Percentiles rank a stretch among this genome's conserved stretches.
phyloP scores from a whole-genome alignment of 2,113 vertebrate genomes.

The Hemicordylus capensis region DNA sequence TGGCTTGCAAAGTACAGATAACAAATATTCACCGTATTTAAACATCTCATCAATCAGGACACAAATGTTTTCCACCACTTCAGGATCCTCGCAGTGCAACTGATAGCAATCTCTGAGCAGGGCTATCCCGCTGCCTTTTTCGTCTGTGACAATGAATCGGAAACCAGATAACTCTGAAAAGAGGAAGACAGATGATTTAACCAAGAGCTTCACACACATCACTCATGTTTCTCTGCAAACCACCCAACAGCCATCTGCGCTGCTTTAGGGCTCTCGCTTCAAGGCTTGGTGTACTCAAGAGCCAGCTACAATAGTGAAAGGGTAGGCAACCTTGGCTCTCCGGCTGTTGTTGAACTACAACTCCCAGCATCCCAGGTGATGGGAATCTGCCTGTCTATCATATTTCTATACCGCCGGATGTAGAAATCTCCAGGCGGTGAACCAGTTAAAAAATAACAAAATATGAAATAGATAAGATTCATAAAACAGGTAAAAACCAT shows the following conservation, averaged over 20 bases:
- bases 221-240: not conserved
- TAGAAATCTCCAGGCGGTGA: too few species aligned
- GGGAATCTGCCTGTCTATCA: too few species aligned
- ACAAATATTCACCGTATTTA: constrained; percentile 65
- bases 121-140: constrained; percentile 45
- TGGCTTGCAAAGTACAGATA: too few species aligned
- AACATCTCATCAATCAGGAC: constrained; percentile 65
- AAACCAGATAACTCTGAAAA: constrained; percentile 72
- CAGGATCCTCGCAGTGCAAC: constrained; percentile 49
- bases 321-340: too few species aligned
- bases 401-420: too few species aligned
- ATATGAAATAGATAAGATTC: too few species aligned
- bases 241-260: not conserved
- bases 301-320: not conserved
- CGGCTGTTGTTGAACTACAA: too few species aligned
- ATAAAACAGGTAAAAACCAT: too few species aligned
- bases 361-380: too few species aligned
- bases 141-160: constrained; percentile 37
- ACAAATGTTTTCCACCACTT: constrained; percentile 68
- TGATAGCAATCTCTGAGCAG: constrained; percentile 56
- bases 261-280: not conserved
- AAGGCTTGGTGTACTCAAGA: not conserved
- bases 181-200: not conserved
- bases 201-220: rapidly evolving
- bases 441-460: too few species aligned